Conservation (phyloP, 1,140 invertebrate species). For the Zaprionus tsacasi region DNA sequence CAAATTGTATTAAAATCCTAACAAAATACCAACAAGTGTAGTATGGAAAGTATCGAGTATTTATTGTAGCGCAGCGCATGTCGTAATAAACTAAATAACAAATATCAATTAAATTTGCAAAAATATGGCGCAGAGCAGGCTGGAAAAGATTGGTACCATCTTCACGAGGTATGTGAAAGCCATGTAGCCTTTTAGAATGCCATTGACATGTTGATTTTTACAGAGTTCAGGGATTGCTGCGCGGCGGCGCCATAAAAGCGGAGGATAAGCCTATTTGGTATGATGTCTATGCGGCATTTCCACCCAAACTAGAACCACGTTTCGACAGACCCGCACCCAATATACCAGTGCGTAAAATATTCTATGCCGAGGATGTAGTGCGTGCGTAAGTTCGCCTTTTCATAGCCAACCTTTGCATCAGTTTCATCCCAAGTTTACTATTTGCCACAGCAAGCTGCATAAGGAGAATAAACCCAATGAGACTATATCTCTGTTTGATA, state of each 20-base stretch:
- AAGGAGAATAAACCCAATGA: constrained; percentile 85
- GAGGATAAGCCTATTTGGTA: constrained; percentile 95
- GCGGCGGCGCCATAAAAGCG: constrained; percentile 89
- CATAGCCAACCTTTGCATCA: no score
- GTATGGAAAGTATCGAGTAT: constrained; percentile 36
- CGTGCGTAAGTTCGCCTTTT: constrained; percentile 89
- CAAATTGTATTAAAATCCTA: constrained; percentile 1
- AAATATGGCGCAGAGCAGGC: constrained; percentile 87
- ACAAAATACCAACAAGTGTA: constrained; percentile 6
- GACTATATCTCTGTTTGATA: constrained; percentile 85
- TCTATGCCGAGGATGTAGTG: constrained; percentile 94
- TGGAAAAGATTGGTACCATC: constrained; percentile 90
- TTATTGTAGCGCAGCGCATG: constrained; percentile 39
- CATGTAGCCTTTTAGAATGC: not conserved
- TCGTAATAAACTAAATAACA: constrained; percentile 56
- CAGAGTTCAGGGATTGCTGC: constrained; percentile 91
- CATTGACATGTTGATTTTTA: constrained; percentile 54
- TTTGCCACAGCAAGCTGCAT: constrained; percentile 87
- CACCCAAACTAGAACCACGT: constrained; percentile 91
- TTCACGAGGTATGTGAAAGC: constrained; percentile 86
- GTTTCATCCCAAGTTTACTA: not conserved
- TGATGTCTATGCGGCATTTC: constrained; percentile 93
- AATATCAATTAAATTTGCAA: constrained; percentile 43
- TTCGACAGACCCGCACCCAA: constrained; percentile 87
- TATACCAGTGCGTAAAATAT: constrained; percentile 88